Evolutionary conservation across 2,888 invertebrate genomes (phyloP).

Genomic region (Noctua fimbriata): DNA sequence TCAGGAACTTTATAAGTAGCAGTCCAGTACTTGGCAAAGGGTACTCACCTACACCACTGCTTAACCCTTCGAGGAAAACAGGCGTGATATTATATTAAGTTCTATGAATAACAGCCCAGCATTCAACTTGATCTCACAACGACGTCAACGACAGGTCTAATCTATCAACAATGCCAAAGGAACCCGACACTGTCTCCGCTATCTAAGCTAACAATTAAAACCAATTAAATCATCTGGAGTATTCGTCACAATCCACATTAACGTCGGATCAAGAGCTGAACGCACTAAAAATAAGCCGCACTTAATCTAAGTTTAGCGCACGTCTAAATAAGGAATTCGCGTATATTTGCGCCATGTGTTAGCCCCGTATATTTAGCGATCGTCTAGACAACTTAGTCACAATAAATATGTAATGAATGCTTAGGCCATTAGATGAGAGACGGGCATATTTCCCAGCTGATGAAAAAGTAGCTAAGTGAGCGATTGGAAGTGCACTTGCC

Average conservation of each 20-base stretch:
- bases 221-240: conserved; percentile 40
- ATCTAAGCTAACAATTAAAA: conserved; percentile 27
- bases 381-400: conserved; percentile 68
- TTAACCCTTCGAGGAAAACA: neutral
- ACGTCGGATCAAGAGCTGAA: conserved; percentile 53
- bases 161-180: neutral
- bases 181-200: neutral
- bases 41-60: neutral
- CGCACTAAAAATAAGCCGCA: conserved; percentile 66
- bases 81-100: neutral
- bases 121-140: neutral
- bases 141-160: neutral
- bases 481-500: neutral
- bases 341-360: conserved; percentile 61
- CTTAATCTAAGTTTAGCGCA: conserved; percentile 69
- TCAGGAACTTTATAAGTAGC: neutral
- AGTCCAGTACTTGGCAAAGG: neutral
- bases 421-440: conserved; percentile 21
- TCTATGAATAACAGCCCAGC: neutral
- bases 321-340: conserved; percentile 70
- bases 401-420: conserved; percentile 67
- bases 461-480: neutral
- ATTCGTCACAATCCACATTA: conserved; percentile 54
- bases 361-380: conserved; percentile 60
- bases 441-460: conserved; percentile 2